Evolutionary conservation across 2,888 invertebrate genomes (phyloP).

Genomic region (Teinopalpus imperialis): DNA sequence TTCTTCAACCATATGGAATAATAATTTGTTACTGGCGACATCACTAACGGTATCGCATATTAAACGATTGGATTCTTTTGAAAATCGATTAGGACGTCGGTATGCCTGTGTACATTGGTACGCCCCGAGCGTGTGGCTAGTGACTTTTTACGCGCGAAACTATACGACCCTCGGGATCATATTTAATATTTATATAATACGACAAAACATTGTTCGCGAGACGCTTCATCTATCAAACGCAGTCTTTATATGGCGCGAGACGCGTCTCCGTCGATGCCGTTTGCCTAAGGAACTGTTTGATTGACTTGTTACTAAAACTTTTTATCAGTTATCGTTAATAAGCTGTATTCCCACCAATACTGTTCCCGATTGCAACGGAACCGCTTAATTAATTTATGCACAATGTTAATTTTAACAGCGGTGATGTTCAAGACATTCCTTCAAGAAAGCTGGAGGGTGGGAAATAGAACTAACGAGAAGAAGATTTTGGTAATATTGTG

Average conservation of each 20-base stretch:
- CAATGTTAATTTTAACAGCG: too few relatives aligned
- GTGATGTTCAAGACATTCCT: too few relatives aligned
- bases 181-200: constrained; percentile 25
- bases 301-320: constrained; percentile 21
- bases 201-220: constrained; percentile 17
- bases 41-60: constrained; percentile 14
- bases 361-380: neutral
- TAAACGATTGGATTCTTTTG: constrained; percentile 5
- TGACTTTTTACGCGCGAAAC: constrained; percentile 21
- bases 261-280: constrained; percentile 21
- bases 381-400: too few relatives aligned
- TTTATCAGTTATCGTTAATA: constrained; percentile 14
- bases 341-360: constrained; percentile 12
- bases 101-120: constrained; percentile 19
- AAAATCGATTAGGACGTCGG: constrained; percentile 4
- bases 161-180: constrained; percentile 12
- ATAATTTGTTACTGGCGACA: constrained; percentile 15
- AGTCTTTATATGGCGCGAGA: constrained; percentile 15
- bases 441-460: too few relatives aligned
- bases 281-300: constrained; percentile 16
- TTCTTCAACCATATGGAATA: constrained; percentile 2
- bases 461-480: too few relatives aligned
- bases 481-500: too few relatives aligned
- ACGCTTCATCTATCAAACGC: constrained; percentile 23
- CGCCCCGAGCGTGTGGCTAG: constrained; percentile 9